A percentile compares a stretch with the other conserved stretches of the same genome.
phyloP scores from a whole-genome alignment of 2,888 invertebrate species.

The Leptinotarsa haldemani region DNA sequence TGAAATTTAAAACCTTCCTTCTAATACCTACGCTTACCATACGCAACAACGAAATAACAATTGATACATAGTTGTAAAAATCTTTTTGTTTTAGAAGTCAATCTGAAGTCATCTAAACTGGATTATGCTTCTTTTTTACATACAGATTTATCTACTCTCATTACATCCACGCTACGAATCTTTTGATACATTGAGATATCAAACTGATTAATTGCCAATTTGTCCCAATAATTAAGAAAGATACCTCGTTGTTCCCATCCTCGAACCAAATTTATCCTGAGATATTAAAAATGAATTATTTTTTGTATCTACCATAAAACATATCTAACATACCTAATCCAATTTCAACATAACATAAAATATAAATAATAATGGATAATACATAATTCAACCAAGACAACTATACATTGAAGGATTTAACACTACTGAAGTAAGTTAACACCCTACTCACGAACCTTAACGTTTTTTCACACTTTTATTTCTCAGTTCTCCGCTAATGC shows the following conservation, averaged over 20 bases:
- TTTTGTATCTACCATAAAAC: neutral
- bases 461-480: conserved; percentile 51
- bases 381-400: conserved; percentile 59
- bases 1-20: conserved; percentile 33
- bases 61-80: conserved; percentile 49
- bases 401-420: conserved; percentile 61
- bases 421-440: conserved; percentile 64
- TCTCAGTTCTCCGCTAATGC: conserved; percentile 40
- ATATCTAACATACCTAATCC: conserved; percentile 7
- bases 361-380: conserved; percentile 39
- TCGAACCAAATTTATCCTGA: neutral
- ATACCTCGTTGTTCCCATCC: neutral
- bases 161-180: conserved; percentile 4
- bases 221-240: neutral
- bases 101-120: conserved; percentile 44
- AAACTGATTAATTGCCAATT: too few relatives aligned
- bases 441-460: conserved; percentile 59
- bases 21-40: conserved; percentile 45
- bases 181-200: neutral
- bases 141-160: conserved; percentile 28
- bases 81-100: conserved; percentile 46
- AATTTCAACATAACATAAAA: conserved; percentile 26
- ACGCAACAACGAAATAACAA: conserved; percentile 42
- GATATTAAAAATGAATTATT: conserved; percentile 2
- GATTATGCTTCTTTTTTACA: conserved; percentile 45